Evolutionary conservation across 2,888 invertebrate species (phyloP), one percentile per base, ranked within the genome.

Genomic region (Panorpa germanica): DNA sequence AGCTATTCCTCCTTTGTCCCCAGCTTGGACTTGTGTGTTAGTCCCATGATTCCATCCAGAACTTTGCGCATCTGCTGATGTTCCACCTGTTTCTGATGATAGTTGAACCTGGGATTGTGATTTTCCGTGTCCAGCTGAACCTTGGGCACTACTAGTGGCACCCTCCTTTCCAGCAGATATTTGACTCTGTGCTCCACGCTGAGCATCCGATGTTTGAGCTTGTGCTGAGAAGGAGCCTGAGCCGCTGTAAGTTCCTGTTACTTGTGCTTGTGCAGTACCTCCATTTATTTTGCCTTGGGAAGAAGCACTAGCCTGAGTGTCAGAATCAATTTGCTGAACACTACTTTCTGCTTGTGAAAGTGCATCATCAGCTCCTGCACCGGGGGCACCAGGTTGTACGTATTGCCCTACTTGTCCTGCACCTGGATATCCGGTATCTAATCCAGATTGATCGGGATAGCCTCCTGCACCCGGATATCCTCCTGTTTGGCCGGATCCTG

Each of bases 191-290:
- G 78, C 76, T 26, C 74, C 74, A 46, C 75, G 68, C 40, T 69
- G 70, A 16, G 63, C 68, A 35, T 80, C 80, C 21, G 69, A 71
- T 9, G 77, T 76, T 52, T 78, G 76, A 5, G 82, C 81, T 46
- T 74, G 78, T 6, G 83, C 83, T 37, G 77, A 75, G 46, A 85
- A 83, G 1, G 78, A 70, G 9, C 82, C 82, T 13, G 68, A 61
- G 2, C 77, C 75, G 2, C 70, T 66, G 44, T 83, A 82, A 2
- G 72, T 71, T 15, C 83, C 83, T 29, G 73, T 73, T 2, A 85
- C 81, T 54, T 81, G 76, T 2, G 83, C 77, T 50, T 82, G 78
- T 1, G 83, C 74, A 3, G 70, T 69, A 7, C 77, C 81, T 35
- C 72, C 71, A 16, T 67, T 67, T 43, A 69, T 75, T 38, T 65